These are phyloP conservation scores for Platorchestia sp. DNA, from an alignment of 1,140 invertebrate species.

Conservation along the genomic window DNA sequence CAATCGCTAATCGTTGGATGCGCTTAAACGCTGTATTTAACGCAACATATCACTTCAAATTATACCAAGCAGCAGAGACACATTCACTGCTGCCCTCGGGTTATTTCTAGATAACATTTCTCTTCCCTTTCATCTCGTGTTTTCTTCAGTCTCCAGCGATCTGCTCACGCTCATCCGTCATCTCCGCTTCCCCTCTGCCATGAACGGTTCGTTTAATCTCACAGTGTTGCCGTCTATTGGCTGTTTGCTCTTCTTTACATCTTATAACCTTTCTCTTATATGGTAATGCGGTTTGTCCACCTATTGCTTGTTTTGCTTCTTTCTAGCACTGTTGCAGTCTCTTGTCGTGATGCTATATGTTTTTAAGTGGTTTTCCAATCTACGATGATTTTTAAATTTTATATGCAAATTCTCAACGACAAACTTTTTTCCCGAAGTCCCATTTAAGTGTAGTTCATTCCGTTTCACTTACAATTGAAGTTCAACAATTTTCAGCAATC, in stretches of 20 bases:
- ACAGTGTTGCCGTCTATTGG: background rate
- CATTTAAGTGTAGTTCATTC: background rate
- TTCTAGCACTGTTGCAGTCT: background rate
- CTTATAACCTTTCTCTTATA: background rate
- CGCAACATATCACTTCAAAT: background rate
- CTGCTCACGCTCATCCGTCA: background rate
- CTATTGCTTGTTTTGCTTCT: too few relatives aligned
- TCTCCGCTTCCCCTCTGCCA: background rate
- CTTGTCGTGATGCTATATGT: background rate
- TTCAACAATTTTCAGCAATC: background rate
- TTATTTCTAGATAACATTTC: background rate
- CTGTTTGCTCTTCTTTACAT: background rate
- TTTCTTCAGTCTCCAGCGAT: background rate
- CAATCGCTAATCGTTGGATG: too few relatives aligned
- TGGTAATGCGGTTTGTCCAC: background rate
- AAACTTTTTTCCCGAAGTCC: background rate
- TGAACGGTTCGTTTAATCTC: background rate
- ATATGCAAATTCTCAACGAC: background rate
- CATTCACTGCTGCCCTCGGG: background rate
- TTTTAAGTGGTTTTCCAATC: background rate
- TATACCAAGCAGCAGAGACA: background rate
- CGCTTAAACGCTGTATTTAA: background rate
- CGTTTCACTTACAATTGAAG: background rate
- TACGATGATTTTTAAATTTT: background rate
- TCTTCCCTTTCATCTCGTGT: background rate